phyloP scores from a whole-genome alignment of 2,113 vertebrate species.

The Gnathonemus echidnorhynchus region DNA sequence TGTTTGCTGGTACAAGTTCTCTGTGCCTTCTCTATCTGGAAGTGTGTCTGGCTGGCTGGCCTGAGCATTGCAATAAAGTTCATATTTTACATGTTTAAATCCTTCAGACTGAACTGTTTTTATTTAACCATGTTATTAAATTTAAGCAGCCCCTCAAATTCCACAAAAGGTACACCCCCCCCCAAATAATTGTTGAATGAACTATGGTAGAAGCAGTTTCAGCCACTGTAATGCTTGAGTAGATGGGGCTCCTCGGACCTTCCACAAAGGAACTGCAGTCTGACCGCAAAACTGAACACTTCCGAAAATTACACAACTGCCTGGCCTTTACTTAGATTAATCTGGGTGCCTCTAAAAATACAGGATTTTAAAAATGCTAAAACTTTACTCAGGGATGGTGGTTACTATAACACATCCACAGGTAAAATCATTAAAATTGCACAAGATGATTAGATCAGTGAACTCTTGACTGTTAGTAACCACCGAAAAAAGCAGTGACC shows the following conservation, averaged over 20 bases:
- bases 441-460: neutral
- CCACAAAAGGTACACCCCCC: neutral
- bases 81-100: neutral
- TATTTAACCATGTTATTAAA: neutral
- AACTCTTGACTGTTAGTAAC: neutral
- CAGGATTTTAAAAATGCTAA: neutral
- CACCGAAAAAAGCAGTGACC: neutral
- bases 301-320: neutral
- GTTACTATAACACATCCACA: neutral
- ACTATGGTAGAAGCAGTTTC: neutral
- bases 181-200: neutral
- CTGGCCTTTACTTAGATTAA: neutral
- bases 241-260: neutral
- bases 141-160: neutral
- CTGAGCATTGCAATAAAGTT: slow-evolving; percentile 70
- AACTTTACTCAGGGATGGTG: neutral
- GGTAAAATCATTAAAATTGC: neutral
- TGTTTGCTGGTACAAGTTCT: slow-evolving; percentile 43
- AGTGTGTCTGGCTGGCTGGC: slow-evolving; percentile 47
- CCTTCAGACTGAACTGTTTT: neutral
- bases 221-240: neutral
- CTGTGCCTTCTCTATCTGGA: slow-evolving; percentile 31
- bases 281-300: neutral
- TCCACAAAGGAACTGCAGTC: neutral
- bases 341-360: neutral